Base-by-base conservation (phyloP, 2,797 vertebrate species). In the Crenichthys baileyi region DNA sequence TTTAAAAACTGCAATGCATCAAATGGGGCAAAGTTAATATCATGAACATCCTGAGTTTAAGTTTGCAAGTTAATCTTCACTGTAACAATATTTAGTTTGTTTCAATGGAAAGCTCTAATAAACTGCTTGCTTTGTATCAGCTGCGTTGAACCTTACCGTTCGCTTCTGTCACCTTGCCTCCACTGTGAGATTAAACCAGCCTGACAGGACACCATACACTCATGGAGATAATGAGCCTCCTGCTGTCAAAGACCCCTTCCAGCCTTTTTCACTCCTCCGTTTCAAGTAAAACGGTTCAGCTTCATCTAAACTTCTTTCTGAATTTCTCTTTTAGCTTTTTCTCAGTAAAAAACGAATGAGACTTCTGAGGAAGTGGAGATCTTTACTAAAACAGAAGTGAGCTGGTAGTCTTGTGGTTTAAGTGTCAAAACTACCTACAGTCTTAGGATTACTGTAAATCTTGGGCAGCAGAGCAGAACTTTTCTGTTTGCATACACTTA, bases 171-270 rank as follows among this genome's bases (percentile, higher is more conserved):
- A 75, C 76, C 71, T 83, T 73, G 0, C 7, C 5, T 85, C 70
- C 73, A n/a, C 80, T 2, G 39, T 0, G 79, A 80, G 0, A 29
- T 71, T 83, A 79, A 87, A 78, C n/a, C 39, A 4, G 70, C 44
- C 58, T 73, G 87, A 90, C 88, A 85, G 83, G 81, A 60, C 31
- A 61, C 65, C 78, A 78, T 85, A 83, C 78, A 73, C 86, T 78
- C 72, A 61, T 48, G 29, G 61, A 22, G 15, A 79, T 87, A 90
- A 89, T 76, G 72, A 91, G 84, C 60, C 50, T 61, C 76, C 29
- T 60, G 50, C 2, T 55, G 77, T 82, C 81, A 70, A 81, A 73
- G 79, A 29, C 26, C 83, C 72, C 60, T 51, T 36, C n/a, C 31
- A 68, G 73, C 26, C 20, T 56, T 29, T 20, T 20, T 53, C 65